phyloP scores from a whole-genome alignment of 92 coral and sea anemone genomes.

The Porites rus region DNA sequence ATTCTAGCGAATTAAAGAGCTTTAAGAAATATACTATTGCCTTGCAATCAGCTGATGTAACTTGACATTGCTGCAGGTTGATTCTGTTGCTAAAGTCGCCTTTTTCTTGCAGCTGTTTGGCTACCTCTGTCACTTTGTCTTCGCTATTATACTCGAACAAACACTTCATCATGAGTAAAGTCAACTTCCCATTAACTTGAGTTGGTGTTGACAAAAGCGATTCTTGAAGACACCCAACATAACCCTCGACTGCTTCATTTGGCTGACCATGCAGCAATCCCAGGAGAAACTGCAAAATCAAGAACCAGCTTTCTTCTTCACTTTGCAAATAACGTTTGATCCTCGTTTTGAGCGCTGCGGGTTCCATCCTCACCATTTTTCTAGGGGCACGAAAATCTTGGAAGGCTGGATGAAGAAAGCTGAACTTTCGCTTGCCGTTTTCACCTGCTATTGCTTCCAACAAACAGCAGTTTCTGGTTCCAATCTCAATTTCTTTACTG shows the following conservation, averaged over 20 bases:
- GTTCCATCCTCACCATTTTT: constrained; percentile 22
- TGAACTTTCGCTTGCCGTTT: neutral
- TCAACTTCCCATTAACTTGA: neutral
- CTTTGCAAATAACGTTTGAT: neutral
- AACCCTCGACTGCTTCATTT: neutral
- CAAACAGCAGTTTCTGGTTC: neutral
- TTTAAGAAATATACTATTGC: constrained; percentile 30
- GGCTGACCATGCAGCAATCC: constrained; percentile 18
- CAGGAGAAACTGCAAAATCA: constrained; percentile 38
- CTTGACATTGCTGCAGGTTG: neutral
- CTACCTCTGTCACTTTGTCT: neutral
- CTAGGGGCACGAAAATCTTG: constrained; percentile 2
- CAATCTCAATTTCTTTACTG: neutral
- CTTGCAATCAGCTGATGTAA: constrained; percentile 41
- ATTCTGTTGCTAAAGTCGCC: neutral
- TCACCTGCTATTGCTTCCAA: neutral
- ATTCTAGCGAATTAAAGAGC: neutral
- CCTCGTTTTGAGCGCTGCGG: neutral
- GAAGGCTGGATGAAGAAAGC: constrained; percentile 4
- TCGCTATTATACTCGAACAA: constrained; percentile 30
- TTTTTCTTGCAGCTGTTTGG: constrained; percentile 13
- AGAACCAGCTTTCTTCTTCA: constrained; percentile 17
- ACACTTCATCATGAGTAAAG: constrained; percentile 48
- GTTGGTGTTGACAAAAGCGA: neutral
- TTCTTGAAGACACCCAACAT: constrained; percentile 4